Conservation (phyloP, 2,888 invertebrate genomes). For the Xylophagus ater region DNA sequence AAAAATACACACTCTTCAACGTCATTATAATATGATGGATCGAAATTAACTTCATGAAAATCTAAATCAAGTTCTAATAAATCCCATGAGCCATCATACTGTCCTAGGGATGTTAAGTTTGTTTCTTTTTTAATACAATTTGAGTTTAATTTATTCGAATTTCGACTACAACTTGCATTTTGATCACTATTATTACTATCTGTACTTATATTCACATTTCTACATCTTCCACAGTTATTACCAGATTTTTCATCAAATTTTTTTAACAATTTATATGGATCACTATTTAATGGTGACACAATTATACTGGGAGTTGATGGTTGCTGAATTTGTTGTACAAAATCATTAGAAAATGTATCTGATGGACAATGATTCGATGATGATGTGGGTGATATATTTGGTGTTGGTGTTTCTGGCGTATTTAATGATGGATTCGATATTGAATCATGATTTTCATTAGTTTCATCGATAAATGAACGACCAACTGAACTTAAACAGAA, state of each 20-base stretch:
- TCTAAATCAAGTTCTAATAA: slow-evolving; percentile 51
- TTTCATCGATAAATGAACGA: slow-evolving; percentile 37
- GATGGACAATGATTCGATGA: slow-evolving; percentile 39
- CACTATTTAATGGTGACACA: slow-evolving; percentile 41
- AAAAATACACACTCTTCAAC: slow-evolving; percentile 51
- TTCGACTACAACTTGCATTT: background rate
- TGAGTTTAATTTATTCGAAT: slow-evolving; percentile 3
- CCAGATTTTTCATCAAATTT: slow-evolving; percentile 1
- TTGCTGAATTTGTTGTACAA: slow-evolving; percentile 38
- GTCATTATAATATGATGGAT: slow-evolving; percentile 50
- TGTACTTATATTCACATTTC: background rate
- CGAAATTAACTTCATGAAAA: slow-evolving; percentile 49
- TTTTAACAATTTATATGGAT: too few species aligned
- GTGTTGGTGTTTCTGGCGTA: slow-evolving; percentile 59
- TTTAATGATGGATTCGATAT: slow-evolving; percentile 28
- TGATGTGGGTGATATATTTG: slow-evolving; percentile 46
- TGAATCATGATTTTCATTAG: slow-evolving; percentile 21
- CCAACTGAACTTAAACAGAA: slow-evolving; percentile 39
- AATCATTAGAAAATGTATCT: slow-evolving; percentile 53
- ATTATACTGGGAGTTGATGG: slow-evolving; percentile 47
- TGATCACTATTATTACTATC: background rate
- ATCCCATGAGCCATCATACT: slow-evolving; percentile 49
- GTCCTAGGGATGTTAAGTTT: slow-evolving; percentile 26
- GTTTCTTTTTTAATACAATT: background rate
- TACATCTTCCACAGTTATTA: background rate